Base-by-base conservation (phyloP, 2,888 invertebrate species). In the Melangyna quadrimaculata region DNA sequence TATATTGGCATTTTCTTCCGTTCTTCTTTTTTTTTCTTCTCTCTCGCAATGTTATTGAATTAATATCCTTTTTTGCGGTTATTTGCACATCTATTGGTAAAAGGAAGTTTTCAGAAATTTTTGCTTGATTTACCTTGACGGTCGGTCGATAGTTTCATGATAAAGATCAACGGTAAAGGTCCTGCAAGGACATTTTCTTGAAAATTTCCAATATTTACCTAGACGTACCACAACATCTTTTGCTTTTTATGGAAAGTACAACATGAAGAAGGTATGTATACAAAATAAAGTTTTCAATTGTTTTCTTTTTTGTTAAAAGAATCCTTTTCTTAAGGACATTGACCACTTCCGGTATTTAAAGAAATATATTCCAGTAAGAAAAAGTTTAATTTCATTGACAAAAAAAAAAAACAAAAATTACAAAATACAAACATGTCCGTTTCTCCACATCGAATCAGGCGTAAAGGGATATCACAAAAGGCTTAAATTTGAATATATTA, bases 11-110 rank as follows among this genome's bases (percentile, higher is more conserved):
- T 65, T 35, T 51, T 45, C 8, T 9, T 19, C 14, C 40, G 0
- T 22, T 51, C 27, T 2, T 55, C 63, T 40, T 67, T 53, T 14
- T 10, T 48, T 5, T 29, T 61, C 29, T 35, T 32, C 32, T 24
- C 40, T 35, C 7, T 24, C 19, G 0, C 17, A 59, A n/a, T 35
- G 12, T 71, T 74, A 71, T 70, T 37, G 75, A 79, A 79, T 79
- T 77, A 77, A 77, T 84, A 80, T 80, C 72, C 59, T 69, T 77
- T n/a, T 79, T 48, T 77, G 72, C 75, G 75, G 75, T 77, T 84
- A 75, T 83, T 79, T 79, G 61, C 84, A 57, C 43, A 43, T 45
- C 53, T 48, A 43, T 75, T 70, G 48, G 51, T 59, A 48, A 17
- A 9, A 29, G 55, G 12, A 67, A 29, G 14, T 43, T 67, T 75